Evolutionary conservation across 2,888 invertebrate species (phyloP).

Genomic region (Electrophaes corylata): DNA sequence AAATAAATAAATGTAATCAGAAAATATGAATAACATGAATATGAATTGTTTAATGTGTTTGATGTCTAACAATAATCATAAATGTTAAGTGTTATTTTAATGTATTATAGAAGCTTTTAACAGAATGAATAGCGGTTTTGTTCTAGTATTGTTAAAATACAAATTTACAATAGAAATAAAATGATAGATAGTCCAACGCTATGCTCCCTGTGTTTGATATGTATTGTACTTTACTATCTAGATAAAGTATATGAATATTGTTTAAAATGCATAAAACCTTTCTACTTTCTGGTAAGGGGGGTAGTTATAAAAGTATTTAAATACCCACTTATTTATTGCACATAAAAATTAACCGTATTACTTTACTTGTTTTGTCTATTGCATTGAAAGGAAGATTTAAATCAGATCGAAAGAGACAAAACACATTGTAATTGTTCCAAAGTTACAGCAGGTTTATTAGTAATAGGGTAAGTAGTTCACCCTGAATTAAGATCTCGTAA

Average conservation of each 20-base stretch:
- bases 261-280: not conserved
- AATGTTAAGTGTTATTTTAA: constrained; percentile 12
- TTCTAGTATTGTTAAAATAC: not conserved
- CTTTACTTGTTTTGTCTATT: too few relatives aligned
- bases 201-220: too few relatives aligned
- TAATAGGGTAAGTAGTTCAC: too few relatives aligned
- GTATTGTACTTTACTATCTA: not conserved
- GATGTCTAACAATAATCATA: constrained; percentile 16
- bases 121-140: not conserved
- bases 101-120: constrained; percentile 9
- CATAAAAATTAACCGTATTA: too few relatives aligned
- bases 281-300: not conserved
- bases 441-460: too few relatives aligned
- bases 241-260: not conserved
- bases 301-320: not conserved
- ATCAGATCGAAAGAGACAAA: too few relatives aligned
- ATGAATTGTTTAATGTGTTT: constrained; percentile 4
- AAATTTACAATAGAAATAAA: not conserved
- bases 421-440: too few relatives aligned
- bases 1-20: not conserved
- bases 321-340: not conserved
- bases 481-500: too few relatives aligned
- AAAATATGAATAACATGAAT: constrained; percentile 3
- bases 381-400: too few relatives aligned
- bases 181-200: not conserved